phyloP scores from a whole-genome alignment of 1,140 invertebrate genomes.

The Bombus soroeensis region DNA sequence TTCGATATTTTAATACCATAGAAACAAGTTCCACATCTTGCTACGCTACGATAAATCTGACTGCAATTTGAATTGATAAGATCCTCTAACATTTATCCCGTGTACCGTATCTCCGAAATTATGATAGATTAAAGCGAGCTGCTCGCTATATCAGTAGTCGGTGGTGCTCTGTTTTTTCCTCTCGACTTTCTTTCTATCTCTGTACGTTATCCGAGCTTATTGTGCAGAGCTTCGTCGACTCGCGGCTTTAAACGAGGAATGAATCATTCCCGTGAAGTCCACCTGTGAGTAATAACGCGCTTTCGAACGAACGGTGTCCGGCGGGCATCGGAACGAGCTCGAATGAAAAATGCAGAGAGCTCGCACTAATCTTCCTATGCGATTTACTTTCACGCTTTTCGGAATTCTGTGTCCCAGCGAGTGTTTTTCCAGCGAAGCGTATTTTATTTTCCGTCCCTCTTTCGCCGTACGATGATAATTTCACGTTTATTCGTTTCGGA shows the following conservation, averaged over 20 bases:
- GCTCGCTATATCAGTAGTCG: not conserved
- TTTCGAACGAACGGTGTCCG: not conserved
- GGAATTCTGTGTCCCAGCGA: too few species aligned
- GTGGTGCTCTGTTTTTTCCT: not conserved
- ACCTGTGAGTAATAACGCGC: slow-evolving; percentile 18
- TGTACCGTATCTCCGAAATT: slow-evolving; percentile 1
- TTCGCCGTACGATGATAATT: not conserved
- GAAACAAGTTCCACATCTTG: too few species aligned
- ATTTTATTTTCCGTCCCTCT: not conserved
- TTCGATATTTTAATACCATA: too few species aligned
- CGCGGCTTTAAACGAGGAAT: slow-evolving; percentile 44
- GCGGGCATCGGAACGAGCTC: slow-evolving; percentile 5
- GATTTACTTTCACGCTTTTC: slow-evolving; percentile 40
- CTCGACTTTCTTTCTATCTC: not conserved
- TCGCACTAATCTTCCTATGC: slow-evolving; percentile 24
- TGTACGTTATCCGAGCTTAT: slow-evolving; percentile 33
- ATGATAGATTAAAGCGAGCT: slow-evolving; percentile 11
- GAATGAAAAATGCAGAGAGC: slow-evolving; percentile 22
- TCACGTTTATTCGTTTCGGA: not conserved
- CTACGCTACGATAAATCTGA: too few species aligned
- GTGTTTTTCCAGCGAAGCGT: not conserved
- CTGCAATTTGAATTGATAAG: too few species aligned
- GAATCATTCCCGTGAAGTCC: slow-evolving; percentile 44
- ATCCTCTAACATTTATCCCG: too few species aligned
- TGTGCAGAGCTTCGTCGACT: slow-evolving; percentile 19